A percentile compares a stretch with the other conserved stretches of the same genome.
Conservation (phyloP, 2,113 vertebrate species). For the Barnardius zonarius region DNA sequence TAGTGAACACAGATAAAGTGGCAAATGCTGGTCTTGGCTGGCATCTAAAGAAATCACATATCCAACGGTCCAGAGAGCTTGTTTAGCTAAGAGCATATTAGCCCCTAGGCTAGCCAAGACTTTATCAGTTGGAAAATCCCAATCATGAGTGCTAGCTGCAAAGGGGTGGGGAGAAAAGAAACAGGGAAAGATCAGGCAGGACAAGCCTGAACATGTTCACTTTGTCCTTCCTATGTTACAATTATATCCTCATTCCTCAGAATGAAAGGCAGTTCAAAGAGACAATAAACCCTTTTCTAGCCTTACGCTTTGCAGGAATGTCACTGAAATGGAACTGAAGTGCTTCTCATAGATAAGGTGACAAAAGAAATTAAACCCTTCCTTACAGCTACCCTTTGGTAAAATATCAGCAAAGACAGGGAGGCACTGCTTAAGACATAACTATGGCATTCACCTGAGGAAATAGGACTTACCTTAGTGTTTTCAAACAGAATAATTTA, state of each 20-base stretch:
- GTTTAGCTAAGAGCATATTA: not conserved
- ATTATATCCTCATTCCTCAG: conserved; percentile 61
- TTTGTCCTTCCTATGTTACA: conserved; percentile 21
- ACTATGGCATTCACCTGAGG: not conserved
- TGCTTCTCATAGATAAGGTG: conserved; percentile 48
- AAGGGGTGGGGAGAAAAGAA: not conserved
- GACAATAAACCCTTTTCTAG: conserved; percentile 52
- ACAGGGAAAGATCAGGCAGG: not conserved
- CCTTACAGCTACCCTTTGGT: not conserved
- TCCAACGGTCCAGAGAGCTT: not conserved
- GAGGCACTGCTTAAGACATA: not conserved
- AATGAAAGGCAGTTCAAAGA: conserved; percentile 57
- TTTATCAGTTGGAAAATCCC: conserved; percentile 28
- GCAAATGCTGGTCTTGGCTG: not conserved
- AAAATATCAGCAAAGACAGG: not conserved
- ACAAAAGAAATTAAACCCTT: conserved; percentile 34
- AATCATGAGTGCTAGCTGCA: not conserved
- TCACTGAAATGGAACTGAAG: conserved; percentile 37
- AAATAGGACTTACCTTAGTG: not conserved
- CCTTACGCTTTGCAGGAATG: not conserved
- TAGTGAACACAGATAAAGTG: not conserved
- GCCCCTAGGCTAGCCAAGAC: not conserved
- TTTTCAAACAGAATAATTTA: not conserved
- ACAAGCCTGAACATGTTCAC: conserved; percentile 56
- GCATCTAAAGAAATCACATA: not conserved